Base-by-base conservation (phyloP, 2,113 vertebrate species). In the Rhombomys opimus region DNA sequence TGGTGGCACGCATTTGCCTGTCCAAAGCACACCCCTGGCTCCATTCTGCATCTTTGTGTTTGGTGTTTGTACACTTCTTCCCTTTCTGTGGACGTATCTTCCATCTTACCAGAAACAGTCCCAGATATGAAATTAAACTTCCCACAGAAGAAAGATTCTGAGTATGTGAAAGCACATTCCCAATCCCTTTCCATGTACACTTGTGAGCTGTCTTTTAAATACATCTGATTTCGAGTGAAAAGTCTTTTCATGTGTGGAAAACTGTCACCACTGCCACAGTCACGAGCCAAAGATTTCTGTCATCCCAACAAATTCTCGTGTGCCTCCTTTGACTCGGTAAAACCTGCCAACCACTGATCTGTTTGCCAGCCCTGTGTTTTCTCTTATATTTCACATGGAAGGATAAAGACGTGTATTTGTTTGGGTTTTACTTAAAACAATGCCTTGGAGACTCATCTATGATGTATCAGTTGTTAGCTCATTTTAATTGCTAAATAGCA, bases 41-140 rank as follows among this genome's bases (percentile, higher is more conserved):
- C 87, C 30, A 46, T 90, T 84, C 35, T 90, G 22, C 6, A 20
- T 84, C 38, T 95, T 93, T 63, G 68, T 32, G 25, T 76, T 73
- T 81, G 32, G 46, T 38, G 50, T n/a, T 89, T 94, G 96, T 91
- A 12, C 38, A 65, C 52, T 30, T 38, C 17, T 84, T 32, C 15
- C 77, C 25, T 93, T 84, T 84, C 38, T 80, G 54, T 77, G 15
- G 54, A 73, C 75, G 76, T 18, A 70, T 25, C 12, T 94, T n/a
- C 38, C 17, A 10, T 89, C 82, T 77, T 90, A 23, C 80, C 70
- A 95, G 59, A 87, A 96, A 88, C 7, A 90, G 30, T 63, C 77
- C 73, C 46, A 87, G 38, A 67, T 67, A 95, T 41, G 95, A 92
- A 87, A 85, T 61, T 46, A 77, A 91, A 91, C 15, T 78, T n/a